Evolutionary conservation across 1,140 invertebrate genomes (phyloP), one percentile per base, ranked within the genome.

Genomic region (Neotoxoptera formosana): DNA sequence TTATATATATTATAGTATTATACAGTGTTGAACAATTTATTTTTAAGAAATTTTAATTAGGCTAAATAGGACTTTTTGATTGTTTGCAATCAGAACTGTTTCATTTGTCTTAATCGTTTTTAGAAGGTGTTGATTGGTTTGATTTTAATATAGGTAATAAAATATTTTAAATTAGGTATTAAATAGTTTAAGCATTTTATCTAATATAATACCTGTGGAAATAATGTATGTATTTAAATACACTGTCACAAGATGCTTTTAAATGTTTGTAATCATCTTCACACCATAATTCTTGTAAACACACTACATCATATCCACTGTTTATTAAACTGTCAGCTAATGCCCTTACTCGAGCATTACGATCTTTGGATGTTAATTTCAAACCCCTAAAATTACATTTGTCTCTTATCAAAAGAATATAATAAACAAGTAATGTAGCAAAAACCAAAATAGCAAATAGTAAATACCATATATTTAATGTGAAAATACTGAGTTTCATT

Each of bases 241-340:
- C 95, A 93, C 95, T 95, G 81, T 96, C 95, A 4, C 97, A 95
- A 95, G 96, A 96, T 1, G 97, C 95, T 94, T 96, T 96, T 41
- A 98, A 96, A 94, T 96, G 95, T 94, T 97, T 95, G 95, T 96
- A 99, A 95, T 99, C 98, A 86, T 96, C 95, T 94, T 97, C 96
- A 93, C 96, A 96, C 98, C 98, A 99, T 30, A 99, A 96, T 96
- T 99, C 99, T 96, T 99, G 98, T 25, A 99, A 95, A 93, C 98
- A 98, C 4, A 99, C 97, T 94, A 99, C 96, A 95, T 99, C 98
- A 96, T 98, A 98, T 36, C 96, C 95, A 89, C 96, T 97, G 41
- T 95, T 95, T 23, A 95, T 95, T 86, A 99, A 95, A 94, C 97
- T 96, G 88, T 97, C 96, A 56, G 97, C 97, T 94, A 99, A 98